Conservation (phyloP, 2,113 vertebrate species). For the Chloropsis cyanopogon region DNA sequence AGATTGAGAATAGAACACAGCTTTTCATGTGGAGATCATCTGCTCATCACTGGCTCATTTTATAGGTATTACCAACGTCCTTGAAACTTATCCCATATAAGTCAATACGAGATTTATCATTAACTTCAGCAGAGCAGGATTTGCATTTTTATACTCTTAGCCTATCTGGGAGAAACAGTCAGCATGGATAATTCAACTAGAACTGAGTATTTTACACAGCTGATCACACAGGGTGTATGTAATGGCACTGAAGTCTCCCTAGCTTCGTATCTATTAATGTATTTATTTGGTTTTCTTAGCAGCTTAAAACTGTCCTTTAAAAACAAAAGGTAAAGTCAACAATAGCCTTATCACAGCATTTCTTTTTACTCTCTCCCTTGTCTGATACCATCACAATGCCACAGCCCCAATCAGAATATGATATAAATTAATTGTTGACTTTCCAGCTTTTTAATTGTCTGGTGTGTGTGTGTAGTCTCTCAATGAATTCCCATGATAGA, state of each 20-base stretch:
- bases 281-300: neutral
- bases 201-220: neutral
- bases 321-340: neutral
- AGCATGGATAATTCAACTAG: neutral
- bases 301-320: neutral
- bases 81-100: neutral
- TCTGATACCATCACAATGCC: neutral
- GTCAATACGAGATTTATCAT: constrained; percentile 19
- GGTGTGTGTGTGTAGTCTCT: neutral
- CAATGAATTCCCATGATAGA: neutral
- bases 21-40: neutral
- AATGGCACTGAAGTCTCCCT: neutral
- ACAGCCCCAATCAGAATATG: neutral
- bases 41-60: neutral
- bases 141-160: neutral
- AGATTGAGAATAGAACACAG: neutral
- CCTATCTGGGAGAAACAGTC: neutral
- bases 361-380: neutral
- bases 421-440: neutral
- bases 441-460: neutral
- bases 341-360: neutral
- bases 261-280: neutral
- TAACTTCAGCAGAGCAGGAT: neutral
- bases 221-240: neutral
- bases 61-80: neutral